Percentiles rank a stretch among this genome's conserved stretches.
phyloP scores from a whole-genome alignment of 1,140 invertebrate genomes.

The Atopsyche davidsoni region DNA sequence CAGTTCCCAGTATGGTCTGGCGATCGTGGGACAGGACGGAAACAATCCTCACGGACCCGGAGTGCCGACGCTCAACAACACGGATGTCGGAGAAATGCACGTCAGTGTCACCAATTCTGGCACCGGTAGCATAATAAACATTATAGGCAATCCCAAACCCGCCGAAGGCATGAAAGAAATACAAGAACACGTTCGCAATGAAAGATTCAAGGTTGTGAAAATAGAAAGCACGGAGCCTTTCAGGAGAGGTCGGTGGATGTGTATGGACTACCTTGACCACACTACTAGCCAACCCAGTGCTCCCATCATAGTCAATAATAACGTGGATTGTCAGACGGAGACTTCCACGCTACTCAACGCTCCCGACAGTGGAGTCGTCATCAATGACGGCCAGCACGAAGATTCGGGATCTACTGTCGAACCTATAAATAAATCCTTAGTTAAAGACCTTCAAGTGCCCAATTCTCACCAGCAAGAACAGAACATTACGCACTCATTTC shows the following conservation, averaged over 20 bases:
- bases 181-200: conserved; percentile 68
- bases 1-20: conserved; percentile 75
- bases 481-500: conserved; percentile 44
- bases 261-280: conserved; percentile 92
- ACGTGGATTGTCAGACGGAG: conserved; percentile 41
- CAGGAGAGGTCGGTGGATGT: conserved; percentile 87
- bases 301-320: conserved; percentile 44
- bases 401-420: conserved; percentile 36
- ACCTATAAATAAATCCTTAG: conserved; percentile 40
- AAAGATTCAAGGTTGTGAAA: conserved; percentile 93
- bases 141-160: conserved; percentile 53
- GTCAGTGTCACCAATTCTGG: conserved; percentile 58
- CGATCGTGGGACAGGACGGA: conserved; percentile 62
- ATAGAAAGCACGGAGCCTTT: conserved; percentile 93
- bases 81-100: conserved; percentile 51
- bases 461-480: conserved; percentile 43
- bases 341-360: conserved; percentile 33
- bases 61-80: conserved; percentile 48
- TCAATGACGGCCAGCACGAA: conserved; percentile 47
- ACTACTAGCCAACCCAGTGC: conserved; percentile 55
- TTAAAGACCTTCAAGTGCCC: conserved; percentile 39
- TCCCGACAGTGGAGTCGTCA: conserved; percentile 45
- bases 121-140: conserved; percentile 57
- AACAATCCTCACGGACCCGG: conserved; percentile 35
- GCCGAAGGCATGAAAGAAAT: conserved; percentile 65